These are phyloP conservation scores for Meandrusa payeni DNA, from an alignment of 2,888 invertebrate genomes.

Conservation along the genomic window DNA sequence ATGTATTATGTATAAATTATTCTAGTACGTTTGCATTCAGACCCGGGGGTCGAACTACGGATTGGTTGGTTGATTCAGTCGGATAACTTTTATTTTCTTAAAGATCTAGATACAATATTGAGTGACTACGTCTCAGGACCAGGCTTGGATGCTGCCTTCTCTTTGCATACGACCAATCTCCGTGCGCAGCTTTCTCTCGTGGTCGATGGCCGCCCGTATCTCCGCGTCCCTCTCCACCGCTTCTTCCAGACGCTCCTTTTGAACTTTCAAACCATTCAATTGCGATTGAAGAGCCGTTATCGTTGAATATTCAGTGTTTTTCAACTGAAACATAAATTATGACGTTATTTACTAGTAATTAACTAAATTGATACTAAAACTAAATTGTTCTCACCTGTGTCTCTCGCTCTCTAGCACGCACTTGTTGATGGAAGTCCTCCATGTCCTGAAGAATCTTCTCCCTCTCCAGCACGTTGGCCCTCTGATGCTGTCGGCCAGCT, in stretches of 20 bases:
- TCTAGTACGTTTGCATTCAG: too few species aligned
- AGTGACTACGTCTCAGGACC: conserved; percentile 48
- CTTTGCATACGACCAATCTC: conserved; percentile 79
- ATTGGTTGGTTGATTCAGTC: too few species aligned
- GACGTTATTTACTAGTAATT: background rate
- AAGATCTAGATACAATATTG: too few species aligned
- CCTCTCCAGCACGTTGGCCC: conserved; percentile 71
- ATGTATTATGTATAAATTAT: too few species aligned
- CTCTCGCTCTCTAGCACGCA: conserved; percentile 66
- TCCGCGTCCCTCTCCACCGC: conserved; percentile 70
- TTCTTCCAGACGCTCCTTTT: conserved; percentile 64
- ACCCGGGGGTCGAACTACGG: too few species aligned
- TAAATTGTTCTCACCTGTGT: conserved; percentile 47
- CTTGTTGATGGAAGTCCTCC: conserved; percentile 75
- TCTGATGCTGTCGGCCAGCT: conserved; percentile 64
- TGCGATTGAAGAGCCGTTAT: conserved; percentile 67
- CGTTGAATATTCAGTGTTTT: conserved; percentile 57
- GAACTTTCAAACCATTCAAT: conserved; percentile 57
- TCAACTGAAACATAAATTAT: conserved; percentile 46
- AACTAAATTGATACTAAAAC: too few species aligned
- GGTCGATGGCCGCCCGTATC: conserved; percentile 65
- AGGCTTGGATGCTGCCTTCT: conserved; percentile 57
- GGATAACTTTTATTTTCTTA: too few species aligned
- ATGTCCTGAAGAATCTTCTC: conserved; percentile 76
- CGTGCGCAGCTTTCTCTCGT: conserved; percentile 68